Evolutionary conservation across 2,797 vertebrate species (phyloP).

Genomic region (Myotis daubentonii): DNA sequence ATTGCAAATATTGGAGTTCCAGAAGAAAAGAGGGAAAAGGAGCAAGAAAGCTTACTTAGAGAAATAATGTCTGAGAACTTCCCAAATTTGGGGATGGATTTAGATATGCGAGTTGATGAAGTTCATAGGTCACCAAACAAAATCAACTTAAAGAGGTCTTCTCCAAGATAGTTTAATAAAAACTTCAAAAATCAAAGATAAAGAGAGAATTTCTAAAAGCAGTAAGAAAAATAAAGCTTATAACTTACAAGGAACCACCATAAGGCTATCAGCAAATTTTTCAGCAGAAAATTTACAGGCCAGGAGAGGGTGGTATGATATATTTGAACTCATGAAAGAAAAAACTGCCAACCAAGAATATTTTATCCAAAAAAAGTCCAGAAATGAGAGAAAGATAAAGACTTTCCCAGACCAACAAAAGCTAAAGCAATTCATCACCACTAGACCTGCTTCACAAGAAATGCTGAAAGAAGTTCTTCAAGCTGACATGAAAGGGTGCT

Average conservation of each 20-base stretch:
- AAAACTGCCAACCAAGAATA: not conserved
- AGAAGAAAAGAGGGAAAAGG: too few relatives aligned
- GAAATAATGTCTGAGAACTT: not conserved
- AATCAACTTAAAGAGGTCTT: not conserved
- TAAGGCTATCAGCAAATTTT: too few relatives aligned
- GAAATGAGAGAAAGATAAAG: not conserved
- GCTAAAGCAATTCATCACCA: not conserved
- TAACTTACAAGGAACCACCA: too few relatives aligned
- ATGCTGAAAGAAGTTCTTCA: not conserved
- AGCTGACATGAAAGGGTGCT: not conserved
- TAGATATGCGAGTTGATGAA: not conserved
- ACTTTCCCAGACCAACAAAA: not conserved
- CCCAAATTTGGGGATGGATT: not conserved
- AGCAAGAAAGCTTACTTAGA: too few relatives aligned
- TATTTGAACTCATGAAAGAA: not conserved
- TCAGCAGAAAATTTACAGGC: too few relatives aligned
- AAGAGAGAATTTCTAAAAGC: too few relatives aligned
- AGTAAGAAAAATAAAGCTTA: too few relatives aligned
- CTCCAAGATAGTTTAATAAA: too few relatives aligned
- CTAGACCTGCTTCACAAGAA: not conserved
- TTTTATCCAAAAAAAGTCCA: not conserved
- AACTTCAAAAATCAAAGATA: too few relatives aligned
- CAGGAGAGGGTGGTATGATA: not conserved
- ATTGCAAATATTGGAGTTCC: too few relatives aligned
- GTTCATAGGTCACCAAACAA: not conserved